phyloP scores from a whole-genome alignment of 2,888 invertebrate species.

The Prosopocoilus inquinatus region DNA sequence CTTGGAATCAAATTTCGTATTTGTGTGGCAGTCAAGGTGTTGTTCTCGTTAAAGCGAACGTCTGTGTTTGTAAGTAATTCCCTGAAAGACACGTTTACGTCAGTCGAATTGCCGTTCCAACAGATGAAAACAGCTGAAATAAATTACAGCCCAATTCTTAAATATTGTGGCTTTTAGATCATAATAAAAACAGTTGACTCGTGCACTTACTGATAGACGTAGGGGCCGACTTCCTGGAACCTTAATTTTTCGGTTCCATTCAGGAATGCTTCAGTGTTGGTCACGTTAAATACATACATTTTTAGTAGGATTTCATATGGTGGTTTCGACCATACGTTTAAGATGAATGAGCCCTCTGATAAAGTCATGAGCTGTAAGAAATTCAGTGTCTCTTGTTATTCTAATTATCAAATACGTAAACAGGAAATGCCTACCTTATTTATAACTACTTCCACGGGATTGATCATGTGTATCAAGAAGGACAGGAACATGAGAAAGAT shows the following conservation, averaged over 20 bases:
- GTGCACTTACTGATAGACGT: conserved; percentile 71
- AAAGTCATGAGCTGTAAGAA: conserved; percentile 36
- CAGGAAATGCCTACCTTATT: conserved; percentile 35
- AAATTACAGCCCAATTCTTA: not conserved
- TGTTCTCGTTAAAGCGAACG: conserved; percentile 62
- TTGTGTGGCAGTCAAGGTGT: conserved; percentile 66
- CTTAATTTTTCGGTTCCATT: conserved; percentile 65
- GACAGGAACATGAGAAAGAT: conserved; percentile 40
- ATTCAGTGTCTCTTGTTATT: not conserved
- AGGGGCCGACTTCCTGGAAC: conserved; percentile 75
- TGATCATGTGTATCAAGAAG: conserved; percentile 40
- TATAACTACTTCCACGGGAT: conserved; percentile 42
- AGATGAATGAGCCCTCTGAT: conserved; percentile 56
- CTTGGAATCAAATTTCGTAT: conserved; percentile 59
- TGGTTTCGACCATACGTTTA: conserved; percentile 63
- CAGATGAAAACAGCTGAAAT: not conserved
- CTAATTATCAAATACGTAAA: not conserved
- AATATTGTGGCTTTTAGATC: conserved; percentile 3
- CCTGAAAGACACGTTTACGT: conserved; percentile 50
- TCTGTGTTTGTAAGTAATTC: conserved; percentile 69
- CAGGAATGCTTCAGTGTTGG: conserved; percentile 70
- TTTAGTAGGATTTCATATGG: conserved; percentile 65
- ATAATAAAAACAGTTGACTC: not conserved
- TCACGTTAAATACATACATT: conserved; percentile 75
- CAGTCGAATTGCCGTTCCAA: not conserved